phyloP scores from a whole-genome alignment of 2,797 vertebrate species.

The Rhincodon typus region DNA sequence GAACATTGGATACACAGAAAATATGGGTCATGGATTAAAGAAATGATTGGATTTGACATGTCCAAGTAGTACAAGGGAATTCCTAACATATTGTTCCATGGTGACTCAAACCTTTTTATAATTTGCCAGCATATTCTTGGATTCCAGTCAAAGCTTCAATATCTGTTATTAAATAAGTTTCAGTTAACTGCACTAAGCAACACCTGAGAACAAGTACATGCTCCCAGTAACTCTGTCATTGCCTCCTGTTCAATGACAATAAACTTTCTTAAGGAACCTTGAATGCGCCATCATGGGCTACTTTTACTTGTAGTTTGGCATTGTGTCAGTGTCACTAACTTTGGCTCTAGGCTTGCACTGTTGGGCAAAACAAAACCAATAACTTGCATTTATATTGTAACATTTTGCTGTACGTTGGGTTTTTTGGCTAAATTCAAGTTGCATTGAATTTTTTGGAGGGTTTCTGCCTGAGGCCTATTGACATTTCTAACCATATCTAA shows the following conservation, averaged over 20 bases:
- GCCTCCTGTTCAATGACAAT: neutral
- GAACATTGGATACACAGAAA: neutral
- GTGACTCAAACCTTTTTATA: neutral
- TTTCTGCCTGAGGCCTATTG: too few species aligned
- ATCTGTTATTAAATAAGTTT: neutral
- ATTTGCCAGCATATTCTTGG: neutral
- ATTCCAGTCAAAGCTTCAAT: neutral
- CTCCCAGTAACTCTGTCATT: neutral
- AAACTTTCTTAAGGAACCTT: neutral
- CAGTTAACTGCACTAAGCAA: neutral
- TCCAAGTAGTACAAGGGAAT: neutral
- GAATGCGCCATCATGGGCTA: neutral
- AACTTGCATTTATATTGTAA: too few species aligned
- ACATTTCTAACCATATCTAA: too few species aligned
- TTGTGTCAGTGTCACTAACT: neutral
- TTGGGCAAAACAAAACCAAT: too few species aligned
- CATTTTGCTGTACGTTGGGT: too few species aligned
- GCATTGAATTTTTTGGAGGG: too few species aligned
- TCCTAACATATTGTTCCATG: neutral
- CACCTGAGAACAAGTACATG: neutral
- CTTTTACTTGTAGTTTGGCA: neutral
- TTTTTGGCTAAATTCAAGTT: too few species aligned
- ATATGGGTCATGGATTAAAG: neutral
- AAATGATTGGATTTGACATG: neutral
- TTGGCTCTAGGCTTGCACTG: too few species aligned